phyloP scores from a whole-genome alignment of 2,888 invertebrate genomes.

The Drosophila limbata region DNA sequence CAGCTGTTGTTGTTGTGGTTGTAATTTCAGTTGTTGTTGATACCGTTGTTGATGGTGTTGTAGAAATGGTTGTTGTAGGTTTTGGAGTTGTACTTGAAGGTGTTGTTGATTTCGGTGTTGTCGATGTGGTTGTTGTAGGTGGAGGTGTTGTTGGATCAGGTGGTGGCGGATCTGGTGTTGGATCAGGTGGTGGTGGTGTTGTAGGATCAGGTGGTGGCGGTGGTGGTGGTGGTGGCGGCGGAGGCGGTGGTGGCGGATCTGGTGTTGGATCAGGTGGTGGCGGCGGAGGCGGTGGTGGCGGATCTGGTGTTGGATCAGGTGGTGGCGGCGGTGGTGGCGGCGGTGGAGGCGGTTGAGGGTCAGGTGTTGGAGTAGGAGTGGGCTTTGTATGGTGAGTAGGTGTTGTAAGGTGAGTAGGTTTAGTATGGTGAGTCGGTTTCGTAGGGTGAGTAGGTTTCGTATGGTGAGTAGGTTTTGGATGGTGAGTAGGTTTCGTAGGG shows the following conservation, averaged over 20 bases:
- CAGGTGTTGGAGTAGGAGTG: neutral
- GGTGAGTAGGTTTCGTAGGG: neutral
- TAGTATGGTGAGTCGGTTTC: neutral
- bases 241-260: neutral
- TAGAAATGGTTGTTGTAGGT: neutral
- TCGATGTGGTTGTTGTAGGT: neutral
- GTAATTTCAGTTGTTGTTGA: neutral
- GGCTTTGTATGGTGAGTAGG: neutral
- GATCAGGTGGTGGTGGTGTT: neutral
- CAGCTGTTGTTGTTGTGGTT: neutral
- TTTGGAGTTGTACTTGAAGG: neutral
- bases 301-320: neutral
- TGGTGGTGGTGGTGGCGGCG: conserved; percentile 4
- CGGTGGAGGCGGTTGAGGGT: neutral
- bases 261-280: neutral
- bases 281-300: neutral
- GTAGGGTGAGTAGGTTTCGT: neutral
- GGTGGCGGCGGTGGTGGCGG: conserved; percentile 3
- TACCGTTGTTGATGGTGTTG: neutral
- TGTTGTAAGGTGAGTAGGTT: neutral
- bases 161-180: conserved; percentile 6
- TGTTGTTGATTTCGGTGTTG: neutral
- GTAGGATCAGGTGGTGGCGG: neutral
- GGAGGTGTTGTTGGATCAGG: conserved; percentile 6
- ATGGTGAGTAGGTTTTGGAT: neutral